A percentile compares a stretch with the other conserved stretches of the same genome.
These are phyloP conservation scores for Alethe diademata DNA, from an alignment of 2,113 vertebrate genomes.

Conservation along the genomic window DNA sequence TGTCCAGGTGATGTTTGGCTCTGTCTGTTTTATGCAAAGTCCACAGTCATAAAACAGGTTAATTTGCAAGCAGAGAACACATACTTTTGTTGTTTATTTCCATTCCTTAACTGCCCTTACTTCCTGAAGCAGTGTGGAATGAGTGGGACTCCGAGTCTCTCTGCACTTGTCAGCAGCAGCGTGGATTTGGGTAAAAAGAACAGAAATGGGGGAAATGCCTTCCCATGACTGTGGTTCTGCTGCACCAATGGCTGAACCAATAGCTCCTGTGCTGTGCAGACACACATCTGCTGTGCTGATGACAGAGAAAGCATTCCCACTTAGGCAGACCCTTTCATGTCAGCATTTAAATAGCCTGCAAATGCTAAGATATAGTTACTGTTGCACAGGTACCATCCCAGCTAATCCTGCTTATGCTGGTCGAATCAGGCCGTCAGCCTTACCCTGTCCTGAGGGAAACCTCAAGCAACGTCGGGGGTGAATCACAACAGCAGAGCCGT, in stretches of 20 bases:
- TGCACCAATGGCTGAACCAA: not conserved
- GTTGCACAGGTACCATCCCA: not conserved
- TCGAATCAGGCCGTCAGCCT: not conserved
- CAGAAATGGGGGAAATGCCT: not conserved
- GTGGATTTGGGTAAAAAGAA: not conserved
- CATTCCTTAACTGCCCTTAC: not conserved
- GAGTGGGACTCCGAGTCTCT: not conserved
- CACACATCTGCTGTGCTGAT: not conserved
- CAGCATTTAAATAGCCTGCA: not conserved
- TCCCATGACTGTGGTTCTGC: not conserved
- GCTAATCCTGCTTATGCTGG: fast-evolving
- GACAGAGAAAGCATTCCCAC: not conserved
- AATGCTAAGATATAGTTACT: not conserved
- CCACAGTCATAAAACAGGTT: not conserved
- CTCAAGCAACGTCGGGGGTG: not conserved
- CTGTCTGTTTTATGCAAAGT: not conserved
- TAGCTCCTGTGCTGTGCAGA: not conserved
- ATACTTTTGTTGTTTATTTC: not conserved
- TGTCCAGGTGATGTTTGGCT: not conserved
- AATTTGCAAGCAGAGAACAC: not conserved
- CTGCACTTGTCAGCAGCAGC: not conserved
- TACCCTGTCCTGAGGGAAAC: not conserved
- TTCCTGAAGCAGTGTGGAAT: not conserved
- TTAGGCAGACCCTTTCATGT: not conserved
- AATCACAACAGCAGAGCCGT: not conserved